Evolutionary conservation across 2,888 invertebrate genomes (phyloP), one percentile per base, ranked within the genome.

Genomic region (Campoletis raptor): DNA sequence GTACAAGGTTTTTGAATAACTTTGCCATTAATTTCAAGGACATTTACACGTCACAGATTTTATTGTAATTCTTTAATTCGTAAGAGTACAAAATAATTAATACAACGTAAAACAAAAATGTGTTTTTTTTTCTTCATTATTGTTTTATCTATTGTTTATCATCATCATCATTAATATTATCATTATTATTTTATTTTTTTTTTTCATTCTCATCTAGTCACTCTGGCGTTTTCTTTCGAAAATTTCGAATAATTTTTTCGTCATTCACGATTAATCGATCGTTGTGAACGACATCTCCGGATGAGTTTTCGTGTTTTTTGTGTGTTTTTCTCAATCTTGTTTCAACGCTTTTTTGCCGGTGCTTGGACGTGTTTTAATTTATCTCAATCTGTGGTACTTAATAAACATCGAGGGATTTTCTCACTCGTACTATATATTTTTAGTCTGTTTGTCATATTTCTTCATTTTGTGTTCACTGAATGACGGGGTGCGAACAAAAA

Each of bases 51-150:
- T 91, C 91, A 92, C 90, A 91, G 74, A 88, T 92, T 93, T 61
- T 92, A 92, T 92, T 91, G 91, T 88, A 90, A 90, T 89, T 90
- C 91, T 92, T 92, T 92, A 89, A 89, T 91, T 90, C 89, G 89
- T 91, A 91, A 90, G 92, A 92, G 91, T 93, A 93, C 92, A 93
- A 93, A 93, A 93, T 92, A 93, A 93, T 92, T 90, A 91, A 92
- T 92, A 91, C 89, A 93, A 92, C 91, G 84, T 91, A 91, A 92
- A 91, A 90, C 90, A 91, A 90, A 61, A 85, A 78, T 77, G 64
- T 85, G 87, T 89, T 86, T 86, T 82, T 87, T 70, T 88, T 57
- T 72, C 76, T 74, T 72, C 78, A 80, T 77, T 81, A 78, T 81
- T 83, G 70, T 57, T 83, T 83, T 79, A 66, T 82, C 67, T 79